Base-by-base conservation (phyloP, 2,113 vertebrate genomes). In the Silurus glanis region DNA sequence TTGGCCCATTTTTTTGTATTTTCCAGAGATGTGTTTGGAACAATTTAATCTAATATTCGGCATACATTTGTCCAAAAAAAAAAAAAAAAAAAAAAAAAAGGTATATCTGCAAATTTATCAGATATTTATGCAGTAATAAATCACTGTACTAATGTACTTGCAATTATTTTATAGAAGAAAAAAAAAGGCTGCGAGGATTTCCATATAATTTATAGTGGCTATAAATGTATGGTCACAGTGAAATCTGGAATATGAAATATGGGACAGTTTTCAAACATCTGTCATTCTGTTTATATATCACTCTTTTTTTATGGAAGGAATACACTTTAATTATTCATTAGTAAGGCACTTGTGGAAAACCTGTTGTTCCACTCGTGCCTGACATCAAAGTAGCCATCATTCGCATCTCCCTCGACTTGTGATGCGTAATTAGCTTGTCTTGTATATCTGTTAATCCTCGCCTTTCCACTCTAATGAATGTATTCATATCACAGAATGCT, bases 401-500 rank as follows among this genome's bases (percentile, higher is more conserved):
- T 88, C 62, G 53, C 53, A 56, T 59, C 78, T 58, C 72, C 37
- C 80, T 78, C 85, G 66, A 67, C 84, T 78, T 72, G 89, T 75
- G 55, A 86, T 86, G 87, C 67, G 74, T 90, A 90, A 93, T 93
- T 90, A 92, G 91, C 89, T 87, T 78, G 5, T 87, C 87, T 88
- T 85, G 88, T 92, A 87, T 91, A 93, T 93, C 92, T 92, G 92
- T 92, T 93, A 92, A 89, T 88, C 75, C 89, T 88, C 86, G 83
- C 89, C 37, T 88, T 93, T 91, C 91, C 92, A 90, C 91, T 89
- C 91, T 91, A 89, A 92, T 91, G 93, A 95, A 94, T 94, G 90
- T 93, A 93, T 94, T 95, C 91, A 92, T 93, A 91, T 94, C 91
- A 91, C 89, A 89, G 88, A 86, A 90, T 91, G 88, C 89, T 94